phyloP scores from a whole-genome alignment of 1,140 invertebrate genomes.

The Eurosta solidaginis region DNA sequence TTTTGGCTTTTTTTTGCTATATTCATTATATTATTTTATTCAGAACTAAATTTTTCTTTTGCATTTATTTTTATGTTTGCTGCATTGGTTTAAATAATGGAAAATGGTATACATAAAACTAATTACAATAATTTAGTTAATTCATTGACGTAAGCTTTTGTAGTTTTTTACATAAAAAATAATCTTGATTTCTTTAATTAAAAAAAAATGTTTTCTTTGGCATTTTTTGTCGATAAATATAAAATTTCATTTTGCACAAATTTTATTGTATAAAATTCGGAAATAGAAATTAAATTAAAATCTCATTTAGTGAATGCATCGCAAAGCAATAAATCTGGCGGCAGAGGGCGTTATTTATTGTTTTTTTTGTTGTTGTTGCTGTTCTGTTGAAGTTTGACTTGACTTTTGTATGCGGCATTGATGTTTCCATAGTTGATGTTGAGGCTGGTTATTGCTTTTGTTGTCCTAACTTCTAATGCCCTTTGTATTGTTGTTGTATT shows the following conservation, averaged over 20 bases:
- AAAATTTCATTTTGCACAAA: constrained; percentile 23
- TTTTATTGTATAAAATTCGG: constrained; percentile 27
- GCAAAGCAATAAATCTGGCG: not conserved
- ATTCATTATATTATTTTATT: not conserved
- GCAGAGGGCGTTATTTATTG: not conserved
- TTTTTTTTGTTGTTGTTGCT: not conserved
- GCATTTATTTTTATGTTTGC: not conserved
- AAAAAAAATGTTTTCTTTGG: not conserved
- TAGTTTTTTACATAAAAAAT: not conserved
- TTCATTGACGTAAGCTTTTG: not conserved
- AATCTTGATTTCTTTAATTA: not conserved
- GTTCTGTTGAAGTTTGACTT: not conserved
- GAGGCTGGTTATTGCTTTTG: not conserved
- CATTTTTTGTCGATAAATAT: not conserved
- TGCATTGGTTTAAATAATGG: constrained; percentile 2
- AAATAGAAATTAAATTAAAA: not conserved
- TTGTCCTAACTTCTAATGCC: constrained; percentile 32
- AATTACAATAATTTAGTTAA: not conserved
- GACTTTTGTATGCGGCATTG: no score
- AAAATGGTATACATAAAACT: not conserved
- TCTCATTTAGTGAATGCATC: not conserved
- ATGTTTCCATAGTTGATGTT: not conserved
- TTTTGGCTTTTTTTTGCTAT: not conserved
- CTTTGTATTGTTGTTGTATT: not conserved
- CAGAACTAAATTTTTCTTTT: not conserved